Base-by-base conservation (phyloP, 2,888 invertebrate species). In the Cremastinae sp. region DNA sequence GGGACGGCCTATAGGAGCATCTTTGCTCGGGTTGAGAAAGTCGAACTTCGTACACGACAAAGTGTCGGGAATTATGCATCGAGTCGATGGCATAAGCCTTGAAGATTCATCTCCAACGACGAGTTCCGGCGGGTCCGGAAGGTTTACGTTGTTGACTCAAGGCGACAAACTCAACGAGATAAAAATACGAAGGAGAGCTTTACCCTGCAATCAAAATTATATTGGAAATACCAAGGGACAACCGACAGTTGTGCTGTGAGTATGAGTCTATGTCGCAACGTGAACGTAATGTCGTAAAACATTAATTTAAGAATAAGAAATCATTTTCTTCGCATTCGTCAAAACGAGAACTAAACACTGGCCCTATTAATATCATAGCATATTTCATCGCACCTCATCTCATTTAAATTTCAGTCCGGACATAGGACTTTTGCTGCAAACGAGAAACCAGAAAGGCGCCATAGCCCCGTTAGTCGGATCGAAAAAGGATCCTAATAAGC, bases 141-240 rank as follows among this genome's bases (percentile, higher is more conserved):
- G 78, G 73, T 77, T 80, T 47, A 69, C 82, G 16, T 69, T 81
- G 5, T 82, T 66, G 59, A 92, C 93, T 1, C 93, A 93, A 81
- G 93, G 93, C 2, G 93, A 93, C 77, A 90, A 91, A 87, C 89
- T 93, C 12, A 93, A 93, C 84, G 87, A 86, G 78, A 88, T 89
- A 28, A 89, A 89, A 83, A 86, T 86, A 12, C 84, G 86, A 61
- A 84, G 89, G 73, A 85, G 86, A 74, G 78, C 79, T 8, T 64
- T 86, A 58, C 80, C 85, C 8, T 74, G 84, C 37, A 83, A 83
- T 79, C 81, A 84, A 56, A 78, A 80, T 66, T 71, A 82, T 45
- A 65, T 82, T 55, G 84, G 80, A 72, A 77, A 83, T 64, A 77
- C 84, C 14, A 80, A 86, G 7, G 83, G 83, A 41, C 82, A 86